Evolutionary conservation across 1,140 invertebrate genomes (phyloP), one percentile per base, ranked within the genome.

Genomic region (Belonocnema kinseyi): DNA sequence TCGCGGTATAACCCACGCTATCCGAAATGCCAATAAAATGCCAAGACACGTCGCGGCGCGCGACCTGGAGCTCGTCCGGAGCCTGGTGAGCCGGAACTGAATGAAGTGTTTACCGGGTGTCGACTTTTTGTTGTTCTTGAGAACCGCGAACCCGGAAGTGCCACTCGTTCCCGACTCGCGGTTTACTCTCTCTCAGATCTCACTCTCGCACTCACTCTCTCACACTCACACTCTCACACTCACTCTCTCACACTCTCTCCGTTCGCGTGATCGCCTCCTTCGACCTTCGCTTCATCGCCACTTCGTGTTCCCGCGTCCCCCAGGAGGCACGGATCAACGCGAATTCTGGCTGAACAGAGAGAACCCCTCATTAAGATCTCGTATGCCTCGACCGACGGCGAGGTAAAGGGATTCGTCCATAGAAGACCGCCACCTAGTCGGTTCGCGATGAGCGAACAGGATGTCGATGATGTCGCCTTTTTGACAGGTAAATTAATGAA

Each of bases 391-490:
- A 88, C 87, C 81, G 89, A 90, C 82, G 88, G 90, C 82, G 88
- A 92, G 82, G 88, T 93, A 78, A 92, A 93, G 85, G 89, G 90
- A 75, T 90, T 92, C 86, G 91, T 92, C 83, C 92, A 90, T 87
- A 87, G 88, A 76, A 87, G 90, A 84, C 84, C 87, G 73, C 85
- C 85, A 56, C 88, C 88, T 51, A 89, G 87, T 86, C 87, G 88
- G 76, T 90, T 91, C 87, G 86, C 85, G 77, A 96, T 96, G 95
- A 95, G 95, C 90, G 96, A 97, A 87, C 96, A 96, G 89, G 97
- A 98, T 93, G 94, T 98, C 84, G 97, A 97, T 90, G 97, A 98
- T 93, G 96, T 97, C 85, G 96, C 97, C 51, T 97, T 97, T 92
- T 92, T 97, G 87, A 97, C 97, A 93, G 97, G 96, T 96, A 82